A percentile compares a stretch with the other conserved stretches of the same genome.
These are phyloP conservation scores for Orycteropus afer DNA, from an alignment of 2,113 vertebrate species.

Conservation along the genomic window DNA sequence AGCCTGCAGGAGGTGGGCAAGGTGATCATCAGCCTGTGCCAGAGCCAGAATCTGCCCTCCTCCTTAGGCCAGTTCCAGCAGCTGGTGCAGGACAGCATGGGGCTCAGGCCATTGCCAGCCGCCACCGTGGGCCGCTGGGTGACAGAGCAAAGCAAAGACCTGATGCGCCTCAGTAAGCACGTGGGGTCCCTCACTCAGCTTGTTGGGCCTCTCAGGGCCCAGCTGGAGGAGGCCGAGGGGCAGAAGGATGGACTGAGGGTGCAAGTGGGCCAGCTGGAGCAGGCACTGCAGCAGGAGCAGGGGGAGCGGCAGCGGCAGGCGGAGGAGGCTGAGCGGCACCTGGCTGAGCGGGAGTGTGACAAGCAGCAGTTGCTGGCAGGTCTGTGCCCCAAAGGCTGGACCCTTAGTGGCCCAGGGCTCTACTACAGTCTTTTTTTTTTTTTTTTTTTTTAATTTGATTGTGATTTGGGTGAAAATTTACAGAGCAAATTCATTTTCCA, in stretches of 20 bases:
- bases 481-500: too few species aligned
- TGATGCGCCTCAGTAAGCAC: constrained; percentile 89
- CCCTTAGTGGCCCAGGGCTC: background rate
- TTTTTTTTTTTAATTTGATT: too few species aligned
- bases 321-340: constrained; percentile 83
- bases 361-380: constrained; percentile 83
- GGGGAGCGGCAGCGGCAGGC: constrained; percentile 78
- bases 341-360: constrained; percentile 83
- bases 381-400: background rate
- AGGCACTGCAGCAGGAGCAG: constrained; percentile 81
- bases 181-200: constrained; percentile 87
- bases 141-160: constrained; percentile 90
- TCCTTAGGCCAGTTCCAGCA: constrained; percentile 89
- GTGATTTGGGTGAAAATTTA: too few species aligned
- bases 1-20: constrained; percentile 87
- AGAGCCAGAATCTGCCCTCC: constrained; percentile 92
- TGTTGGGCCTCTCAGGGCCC: constrained; percentile 85
- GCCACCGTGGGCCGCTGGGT: constrained; percentile 91
- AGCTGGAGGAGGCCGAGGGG: constrained; percentile 81
- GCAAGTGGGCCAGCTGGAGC: constrained; percentile 80
- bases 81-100: constrained; percentile 83
- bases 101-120: constrained; percentile 85
- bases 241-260: constrained; percentile 83
- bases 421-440: background rate
- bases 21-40: constrained; percentile 88